A percentile compares a stretch with the other conserved stretches of the same genome.
These are phyloP conservation scores for Sesamia inferens DNA, from an alignment of 2,888 invertebrate genomes.

Conservation along the genomic window DNA sequence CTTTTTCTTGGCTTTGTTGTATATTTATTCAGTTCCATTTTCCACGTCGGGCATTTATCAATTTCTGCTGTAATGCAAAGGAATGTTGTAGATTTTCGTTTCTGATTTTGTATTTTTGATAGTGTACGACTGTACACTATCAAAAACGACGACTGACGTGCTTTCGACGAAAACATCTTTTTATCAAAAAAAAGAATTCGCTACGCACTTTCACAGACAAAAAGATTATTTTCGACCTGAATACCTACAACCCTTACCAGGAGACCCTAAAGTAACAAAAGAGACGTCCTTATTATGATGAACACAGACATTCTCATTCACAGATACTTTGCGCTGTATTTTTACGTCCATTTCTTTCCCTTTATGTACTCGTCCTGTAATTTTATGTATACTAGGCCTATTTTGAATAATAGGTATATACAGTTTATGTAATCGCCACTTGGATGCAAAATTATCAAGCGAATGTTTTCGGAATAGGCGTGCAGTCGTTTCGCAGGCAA, in stretches of 20 bases:
- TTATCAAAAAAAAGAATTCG: constrained; percentile 2
- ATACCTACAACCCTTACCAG: not conserved
- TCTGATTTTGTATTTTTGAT: constrained; percentile 7
- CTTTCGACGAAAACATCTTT: constrained; percentile 2
- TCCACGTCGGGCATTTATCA: constrained; percentile 12
- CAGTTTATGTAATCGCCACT: constrained; percentile 56
- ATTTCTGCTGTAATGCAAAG: constrained; percentile 19
- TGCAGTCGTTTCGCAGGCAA: constrained; percentile 49
- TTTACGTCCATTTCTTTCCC: constrained; percentile 52
- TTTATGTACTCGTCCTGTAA: constrained; percentile 57
- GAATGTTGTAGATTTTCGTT: constrained; percentile 24
- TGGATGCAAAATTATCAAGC: constrained; percentile 63
- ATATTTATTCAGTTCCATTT: constrained; percentile 23
- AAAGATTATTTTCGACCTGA: constrained; percentile 21
- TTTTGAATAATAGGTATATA: constrained; percentile 65
- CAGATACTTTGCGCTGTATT: constrained; percentile 56
- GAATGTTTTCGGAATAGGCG: constrained; percentile 60
- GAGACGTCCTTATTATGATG: constrained; percentile 38
- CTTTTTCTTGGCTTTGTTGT: constrained; percentile 39
- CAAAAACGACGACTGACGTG: no score
- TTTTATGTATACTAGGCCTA: constrained; percentile 60
- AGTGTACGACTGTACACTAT: no score
- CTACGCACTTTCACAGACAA: not conserved
- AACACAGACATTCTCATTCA: constrained; percentile 50
- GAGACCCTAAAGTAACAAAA: constrained; percentile 29